These are phyloP conservation scores for Ibidorhyncha struthersii DNA, from an alignment of 2,113 vertebrate species.

Conservation along the genomic window DNA sequence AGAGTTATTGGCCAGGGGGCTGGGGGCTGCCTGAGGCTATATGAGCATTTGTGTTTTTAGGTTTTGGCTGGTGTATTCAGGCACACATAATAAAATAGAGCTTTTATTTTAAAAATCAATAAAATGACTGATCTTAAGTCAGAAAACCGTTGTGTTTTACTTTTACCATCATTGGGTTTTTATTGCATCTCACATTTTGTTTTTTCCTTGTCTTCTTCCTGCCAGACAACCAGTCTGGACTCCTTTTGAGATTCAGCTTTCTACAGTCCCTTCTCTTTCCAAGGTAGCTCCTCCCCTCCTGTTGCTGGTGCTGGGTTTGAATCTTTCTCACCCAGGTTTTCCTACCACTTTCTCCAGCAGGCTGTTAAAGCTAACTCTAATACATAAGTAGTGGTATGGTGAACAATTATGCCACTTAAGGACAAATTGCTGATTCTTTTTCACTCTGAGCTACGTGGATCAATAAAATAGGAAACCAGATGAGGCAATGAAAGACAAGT, in stretches of 20 bases:
- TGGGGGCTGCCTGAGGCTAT: constrained; percentile 4
- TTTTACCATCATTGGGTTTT: constrained; percentile 18
- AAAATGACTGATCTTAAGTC: constrained; percentile 64
- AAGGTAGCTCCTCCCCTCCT: neutral
- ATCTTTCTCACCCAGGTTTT: neutral
- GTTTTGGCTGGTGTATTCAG: constrained; percentile 64
- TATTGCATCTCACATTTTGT: constrained; percentile 31
- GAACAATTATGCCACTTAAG: neutral
- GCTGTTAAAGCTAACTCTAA: neutral
- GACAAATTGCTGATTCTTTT: neutral
- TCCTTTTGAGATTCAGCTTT: neutral
- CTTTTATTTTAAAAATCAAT: constrained; percentile 72
- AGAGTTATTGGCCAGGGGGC: constrained; percentile 63
- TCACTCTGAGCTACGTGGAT: neutral
- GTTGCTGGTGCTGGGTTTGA: neutral
- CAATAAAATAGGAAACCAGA: neutral
- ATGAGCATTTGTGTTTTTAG: constrained; percentile 5
- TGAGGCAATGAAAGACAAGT: neutral
- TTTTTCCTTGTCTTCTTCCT: constrained; percentile 17
- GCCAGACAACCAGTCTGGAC: neutral
- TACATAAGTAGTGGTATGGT: neutral
- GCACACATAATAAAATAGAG: constrained; percentile 55
- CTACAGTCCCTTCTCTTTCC: neutral
- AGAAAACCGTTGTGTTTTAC: constrained; percentile 51
- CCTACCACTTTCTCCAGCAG: neutral